A percentile compares a stretch with the other conserved stretches of the same genome.
phyloP scores from a whole-genome alignment of 2,888 invertebrate genomes.

The Phyllotreta cruciferae region DNA sequence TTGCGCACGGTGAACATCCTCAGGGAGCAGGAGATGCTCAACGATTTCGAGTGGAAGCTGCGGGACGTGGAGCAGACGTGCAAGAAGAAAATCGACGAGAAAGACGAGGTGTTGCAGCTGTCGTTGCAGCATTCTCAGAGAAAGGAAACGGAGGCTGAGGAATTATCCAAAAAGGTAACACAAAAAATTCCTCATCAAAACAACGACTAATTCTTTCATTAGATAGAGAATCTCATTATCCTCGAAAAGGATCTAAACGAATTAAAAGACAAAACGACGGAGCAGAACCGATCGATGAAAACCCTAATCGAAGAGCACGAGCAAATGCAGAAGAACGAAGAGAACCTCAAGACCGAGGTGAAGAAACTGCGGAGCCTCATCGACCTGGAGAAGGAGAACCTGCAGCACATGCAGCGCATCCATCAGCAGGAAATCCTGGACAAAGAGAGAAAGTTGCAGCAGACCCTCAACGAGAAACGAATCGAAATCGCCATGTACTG shows the following conservation, averaged over 20 bases:
- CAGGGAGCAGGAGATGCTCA: conserved; percentile 75
- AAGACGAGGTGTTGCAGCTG: conserved; percentile 63
- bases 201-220: conserved; percentile 26
- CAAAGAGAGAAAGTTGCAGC: conserved; percentile 58
- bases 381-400: conserved; percentile 59
- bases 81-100: conserved; percentile 68
- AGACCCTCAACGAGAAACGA: conserved; percentile 63
- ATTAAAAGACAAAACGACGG: conserved; percentile 65
- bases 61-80: conserved; percentile 76
- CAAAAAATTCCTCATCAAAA: not conserved
- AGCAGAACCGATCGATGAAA: conserved; percentile 67
- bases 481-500: conserved; percentile 67
- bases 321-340: conserved; percentile 64
- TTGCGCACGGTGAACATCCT: conserved; percentile 72
- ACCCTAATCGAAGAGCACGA: conserved; percentile 66
- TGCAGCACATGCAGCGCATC: conserved; percentile 56
- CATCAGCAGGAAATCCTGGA: conserved; percentile 60
- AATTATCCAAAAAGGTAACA: conserved; percentile 56
- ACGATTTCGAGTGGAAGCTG: conserved; percentile 86
- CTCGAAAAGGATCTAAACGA: conserved; percentile 66
- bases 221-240: conserved; percentile 64
- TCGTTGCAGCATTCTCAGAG: conserved; percentile 56
- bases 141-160: conserved; percentile 57
- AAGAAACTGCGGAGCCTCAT: conserved; percentile 56
- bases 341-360: conserved; percentile 64